Evolutionary conservation across 2,888 invertebrate species (phyloP).

Genomic region (Oligia latruncula): DNA sequence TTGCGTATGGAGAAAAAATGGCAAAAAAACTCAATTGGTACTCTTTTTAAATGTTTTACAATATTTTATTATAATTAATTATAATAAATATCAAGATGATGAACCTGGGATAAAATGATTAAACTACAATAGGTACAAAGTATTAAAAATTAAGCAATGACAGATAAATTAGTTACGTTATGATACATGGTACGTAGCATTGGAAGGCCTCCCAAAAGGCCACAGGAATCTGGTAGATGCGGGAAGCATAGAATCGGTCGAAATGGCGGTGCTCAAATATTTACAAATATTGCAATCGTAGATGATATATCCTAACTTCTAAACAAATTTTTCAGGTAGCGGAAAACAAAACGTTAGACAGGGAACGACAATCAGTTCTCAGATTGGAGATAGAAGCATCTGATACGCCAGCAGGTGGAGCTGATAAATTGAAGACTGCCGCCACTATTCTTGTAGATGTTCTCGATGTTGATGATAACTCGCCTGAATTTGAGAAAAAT

Average conservation of each 20-base stretch:
- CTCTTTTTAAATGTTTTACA: no score
- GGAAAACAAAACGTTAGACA: slow-evolving; percentile 92
- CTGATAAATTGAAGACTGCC: slow-evolving; percentile 91
- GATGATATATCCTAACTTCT: not conserved
- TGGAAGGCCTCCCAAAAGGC: no score
- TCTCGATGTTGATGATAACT: slow-evolving; percentile 94
- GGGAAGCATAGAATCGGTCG: no score
- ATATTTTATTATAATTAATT: no score
- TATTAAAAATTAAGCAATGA: not conserved
- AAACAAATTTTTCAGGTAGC: slow-evolving; percentile 83
- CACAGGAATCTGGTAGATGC: no score
- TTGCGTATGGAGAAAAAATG: no score
- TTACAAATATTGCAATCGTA: not conserved
- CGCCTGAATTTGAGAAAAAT: slow-evolving; percentile 92
- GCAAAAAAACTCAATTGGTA: no score
- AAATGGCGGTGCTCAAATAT: not conserved
- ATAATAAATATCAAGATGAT: no score
- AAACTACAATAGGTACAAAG: not conserved
- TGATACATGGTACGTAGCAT: not conserved
- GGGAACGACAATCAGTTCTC: slow-evolving; percentile 93
- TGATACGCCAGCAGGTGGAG: slow-evolving; percentile 93
- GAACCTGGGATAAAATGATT: not conserved
- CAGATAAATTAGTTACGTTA: not conserved
- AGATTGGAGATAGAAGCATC: slow-evolving; percentile 93
- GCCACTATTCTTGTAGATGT: slow-evolving; percentile 92